Evolutionary conservation across 2,797 vertebrate genomes (phyloP).

Genomic region (Malacoctenus gilli): DNA sequence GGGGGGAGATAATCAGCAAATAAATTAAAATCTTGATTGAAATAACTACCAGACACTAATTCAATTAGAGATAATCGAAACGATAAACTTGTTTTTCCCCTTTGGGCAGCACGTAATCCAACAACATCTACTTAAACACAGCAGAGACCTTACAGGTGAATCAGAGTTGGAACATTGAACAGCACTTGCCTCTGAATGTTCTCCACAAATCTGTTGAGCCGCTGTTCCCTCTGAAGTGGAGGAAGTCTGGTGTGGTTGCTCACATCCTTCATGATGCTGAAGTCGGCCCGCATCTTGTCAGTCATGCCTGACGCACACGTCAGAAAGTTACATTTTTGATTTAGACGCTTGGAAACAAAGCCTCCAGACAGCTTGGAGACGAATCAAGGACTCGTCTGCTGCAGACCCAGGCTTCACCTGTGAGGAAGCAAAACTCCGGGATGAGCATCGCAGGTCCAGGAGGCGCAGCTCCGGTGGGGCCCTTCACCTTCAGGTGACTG

Average conservation of each 20-base stretch:
- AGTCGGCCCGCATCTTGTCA: conserved; percentile 91
- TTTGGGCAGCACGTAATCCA: too few species aligned
- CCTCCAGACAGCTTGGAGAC: too few species aligned
- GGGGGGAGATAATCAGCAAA: conserved; percentile 7
- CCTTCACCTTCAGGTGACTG: conserved; percentile 83
- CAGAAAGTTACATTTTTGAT: background rate
- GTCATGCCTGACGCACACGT: conserved; percentile 84
- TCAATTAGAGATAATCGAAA: too few species aligned
- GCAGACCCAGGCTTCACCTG: too few species aligned
- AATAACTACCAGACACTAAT: too few species aligned
- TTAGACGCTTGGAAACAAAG: too few species aligned
- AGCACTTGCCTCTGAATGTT: conserved; percentile 83
- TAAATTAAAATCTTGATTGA: too few species aligned
- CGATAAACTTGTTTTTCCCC: too few species aligned
- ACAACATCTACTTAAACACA: too few species aligned
- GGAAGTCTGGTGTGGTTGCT: conserved; percentile 84
- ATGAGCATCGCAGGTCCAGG: conserved; percentile 86
- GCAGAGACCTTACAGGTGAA: background rate
- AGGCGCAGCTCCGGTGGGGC: conserved; percentile 68
- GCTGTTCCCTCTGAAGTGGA: conserved; percentile 85
- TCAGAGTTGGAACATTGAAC: accelerated
- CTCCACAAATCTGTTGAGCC: conserved; percentile 83
- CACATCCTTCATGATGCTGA: conserved; percentile 91
- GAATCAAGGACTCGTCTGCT: too few species aligned
- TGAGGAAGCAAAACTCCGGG: conserved; percentile 94